Percentiles rank a stretch among this genome's conserved stretches.
Evolutionary conservation across 2,797 vertebrate genomes (phyloP).

Genomic region (Lophius americanus): DNA sequence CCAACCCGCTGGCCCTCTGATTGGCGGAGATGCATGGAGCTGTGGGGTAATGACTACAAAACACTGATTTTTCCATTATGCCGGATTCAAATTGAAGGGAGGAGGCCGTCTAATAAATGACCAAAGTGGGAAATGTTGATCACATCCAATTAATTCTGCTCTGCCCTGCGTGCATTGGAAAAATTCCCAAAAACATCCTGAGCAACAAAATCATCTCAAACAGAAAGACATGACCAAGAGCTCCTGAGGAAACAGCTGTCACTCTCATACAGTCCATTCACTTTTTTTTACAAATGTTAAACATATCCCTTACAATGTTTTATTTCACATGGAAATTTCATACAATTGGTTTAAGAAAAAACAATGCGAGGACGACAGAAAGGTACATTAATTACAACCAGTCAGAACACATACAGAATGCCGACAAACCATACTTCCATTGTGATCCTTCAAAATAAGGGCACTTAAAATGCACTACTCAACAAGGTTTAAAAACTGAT

Average conservation of each 20-base stretch:
- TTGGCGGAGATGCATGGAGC: conserved; percentile 47
- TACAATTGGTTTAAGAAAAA: no score
- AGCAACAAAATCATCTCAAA: background rate
- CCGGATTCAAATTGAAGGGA: conserved; percentile 27
- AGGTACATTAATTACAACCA: no score
- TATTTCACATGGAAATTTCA: no score
- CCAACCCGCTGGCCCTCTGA: conserved; percentile 21
- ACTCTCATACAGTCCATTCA: background rate
- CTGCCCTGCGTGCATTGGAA: background rate
- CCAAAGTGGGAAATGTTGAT: conserved; percentile 42
- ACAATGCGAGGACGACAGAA: no score
- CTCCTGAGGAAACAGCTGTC: background rate
- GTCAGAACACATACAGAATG: no score
- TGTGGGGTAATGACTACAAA: conserved; percentile 37
- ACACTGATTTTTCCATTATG: conserved; percentile 52
- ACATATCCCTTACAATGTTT: no score
- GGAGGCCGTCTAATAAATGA: conserved; percentile 44
- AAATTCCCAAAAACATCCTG: background rate
- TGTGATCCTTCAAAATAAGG: no score
- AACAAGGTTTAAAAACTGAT: no score
- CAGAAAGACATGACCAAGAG: background rate
- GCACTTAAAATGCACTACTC: no score
- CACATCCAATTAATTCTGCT: conserved; percentile 36
- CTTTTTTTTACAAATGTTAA: no score
- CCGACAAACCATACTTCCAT: no score